Evolutionary conservation across 2,797 vertebrate genomes (phyloP).

Genomic region (Myotis findleyi): DNA sequence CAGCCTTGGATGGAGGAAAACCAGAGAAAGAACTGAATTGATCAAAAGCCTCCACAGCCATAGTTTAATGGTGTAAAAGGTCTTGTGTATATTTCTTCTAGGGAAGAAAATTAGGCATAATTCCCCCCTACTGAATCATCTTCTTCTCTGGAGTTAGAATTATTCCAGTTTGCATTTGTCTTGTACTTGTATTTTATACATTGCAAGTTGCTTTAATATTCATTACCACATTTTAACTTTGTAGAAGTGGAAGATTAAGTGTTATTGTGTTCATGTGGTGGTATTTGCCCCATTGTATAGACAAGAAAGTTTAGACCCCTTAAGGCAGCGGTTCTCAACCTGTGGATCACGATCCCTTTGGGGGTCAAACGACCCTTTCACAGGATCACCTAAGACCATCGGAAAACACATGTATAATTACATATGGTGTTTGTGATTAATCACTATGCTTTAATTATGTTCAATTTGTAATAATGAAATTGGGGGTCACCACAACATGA

Average conservation of each 20-base stretch:
- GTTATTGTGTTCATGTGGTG: background rate
- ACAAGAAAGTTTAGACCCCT: background rate
- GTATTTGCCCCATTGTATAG: background rate
- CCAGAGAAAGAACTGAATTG: constrained; percentile 34
- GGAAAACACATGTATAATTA: too few species aligned
- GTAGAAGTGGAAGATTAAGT: background rate
- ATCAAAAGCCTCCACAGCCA: background rate
- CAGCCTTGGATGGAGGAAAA: background rate
- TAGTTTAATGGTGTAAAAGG: background rate
- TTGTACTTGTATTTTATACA: background rate
- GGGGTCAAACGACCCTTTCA: too few species aligned
- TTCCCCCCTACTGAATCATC: background rate
- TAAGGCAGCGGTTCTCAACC: too few species aligned
- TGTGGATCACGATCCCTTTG: too few species aligned
- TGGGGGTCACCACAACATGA: too few species aligned
- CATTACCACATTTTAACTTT: background rate
- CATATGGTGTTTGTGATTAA: too few species aligned
- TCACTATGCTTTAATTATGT: too few species aligned
- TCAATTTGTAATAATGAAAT: too few species aligned
- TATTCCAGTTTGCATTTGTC: constrained; percentile 31
- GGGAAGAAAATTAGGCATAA: constrained; percentile 9
- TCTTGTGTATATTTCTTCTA: background rate
- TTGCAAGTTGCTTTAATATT: constrained; percentile 50
- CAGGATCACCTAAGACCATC: too few species aligned
- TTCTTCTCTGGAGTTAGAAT: background rate